phyloP scores from a whole-genome alignment of 37 sponge, comb jelly and placozoan genomes.

The Cliona cf. orientalis region DNA sequence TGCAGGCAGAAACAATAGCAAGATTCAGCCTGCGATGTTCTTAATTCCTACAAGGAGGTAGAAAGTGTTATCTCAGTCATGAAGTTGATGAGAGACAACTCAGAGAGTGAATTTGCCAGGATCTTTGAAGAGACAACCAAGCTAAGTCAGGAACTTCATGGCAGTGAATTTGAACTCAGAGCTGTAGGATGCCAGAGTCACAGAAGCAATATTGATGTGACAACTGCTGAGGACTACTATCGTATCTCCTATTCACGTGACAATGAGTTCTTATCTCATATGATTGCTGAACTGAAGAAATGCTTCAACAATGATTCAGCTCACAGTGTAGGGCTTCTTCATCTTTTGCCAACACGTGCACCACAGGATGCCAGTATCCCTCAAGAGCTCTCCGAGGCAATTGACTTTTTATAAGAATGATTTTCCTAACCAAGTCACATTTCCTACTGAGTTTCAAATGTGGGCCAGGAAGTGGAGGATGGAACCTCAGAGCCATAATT shows the following conservation, averaged over 20 bases:
- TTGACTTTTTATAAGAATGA: constrained; percentile 25
- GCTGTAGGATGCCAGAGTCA: constrained; percentile 15
- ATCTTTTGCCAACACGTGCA: constrained; percentile 27
- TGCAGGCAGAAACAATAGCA: too few relatives aligned
- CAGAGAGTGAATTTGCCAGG: constrained; percentile 19
- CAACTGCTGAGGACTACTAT: constrained; percentile 50
- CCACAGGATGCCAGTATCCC: constrained; percentile 7
- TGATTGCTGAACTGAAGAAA: constrained; percentile 36
- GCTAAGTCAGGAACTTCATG: constrained; percentile 24
- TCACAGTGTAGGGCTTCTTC: constrained; percentile 22
- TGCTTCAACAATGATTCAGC: constrained; percentile 33
- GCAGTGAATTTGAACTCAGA: constrained; percentile 28
- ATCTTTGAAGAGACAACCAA: constrained; percentile 25
- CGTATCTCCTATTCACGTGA: constrained; percentile 1
- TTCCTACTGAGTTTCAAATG: constrained; percentile 33
- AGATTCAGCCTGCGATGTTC: too few relatives aligned
- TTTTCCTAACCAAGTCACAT: constrained; percentile 9
- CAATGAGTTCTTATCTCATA: constrained; percentile 45
- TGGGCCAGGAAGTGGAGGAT: constrained; percentile 38
- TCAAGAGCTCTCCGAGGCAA: not conserved
- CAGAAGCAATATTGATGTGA: constrained; percentile 27
- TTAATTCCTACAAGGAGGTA: constrained; percentile 40
- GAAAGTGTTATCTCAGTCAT: constrained; percentile 29
- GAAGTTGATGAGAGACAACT: constrained; percentile 16
- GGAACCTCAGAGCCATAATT: not conserved